Evolutionary conservation across 2,113 vertebrate genomes (phyloP), one percentile per base, ranked within the genome.

Genomic region (Neodon shergylaensis): DNA sequence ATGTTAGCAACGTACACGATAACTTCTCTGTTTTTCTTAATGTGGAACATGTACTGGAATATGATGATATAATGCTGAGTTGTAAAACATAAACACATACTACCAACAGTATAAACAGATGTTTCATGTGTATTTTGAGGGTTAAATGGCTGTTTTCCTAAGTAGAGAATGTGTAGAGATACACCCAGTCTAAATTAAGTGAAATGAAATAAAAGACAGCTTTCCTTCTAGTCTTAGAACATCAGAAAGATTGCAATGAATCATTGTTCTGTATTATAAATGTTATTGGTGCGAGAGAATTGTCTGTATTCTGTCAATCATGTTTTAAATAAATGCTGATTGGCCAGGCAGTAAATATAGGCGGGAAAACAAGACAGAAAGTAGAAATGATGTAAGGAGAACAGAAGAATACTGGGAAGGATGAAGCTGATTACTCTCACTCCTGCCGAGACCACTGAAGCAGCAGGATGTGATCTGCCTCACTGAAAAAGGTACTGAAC

Each of bases 101-200:
- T 77, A 86, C 1, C 33, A 4, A 42, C 68, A 79, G 44, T 4
- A 16, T 78, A 68, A 87, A 78, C 54, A 79, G 17, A 61, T 76
- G 44, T 73, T 21, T 17, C 66, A 63, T 5, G 16, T 66, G 19
- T 63, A 36, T 72, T 92, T 93, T 90, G 91, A 89, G n/a, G 76
- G 26, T 88, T 88, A 76, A 95, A 91, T 66, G 22, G 14, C 11
- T 94, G 17, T 63, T 92, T 92, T 58, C 77, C 91, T 77, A 94
- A 78, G 94, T 78, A 93, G 12, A 92, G 17, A 86, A 5, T 36
- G 21, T 1, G 31, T 58, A 78, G 44, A 81, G n/a, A 21, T 85
- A 94, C 7, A 88, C 22, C 54, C n/a, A 83, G 7, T 88, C 28
- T 95, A 52, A 88, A 70, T 63, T 65, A 2, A 63, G 42, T 49